These are phyloP conservation scores for Echinops telfairi DNA, from an alignment of 2,113 vertebrate species.

Conservation along the genomic window DNA sequence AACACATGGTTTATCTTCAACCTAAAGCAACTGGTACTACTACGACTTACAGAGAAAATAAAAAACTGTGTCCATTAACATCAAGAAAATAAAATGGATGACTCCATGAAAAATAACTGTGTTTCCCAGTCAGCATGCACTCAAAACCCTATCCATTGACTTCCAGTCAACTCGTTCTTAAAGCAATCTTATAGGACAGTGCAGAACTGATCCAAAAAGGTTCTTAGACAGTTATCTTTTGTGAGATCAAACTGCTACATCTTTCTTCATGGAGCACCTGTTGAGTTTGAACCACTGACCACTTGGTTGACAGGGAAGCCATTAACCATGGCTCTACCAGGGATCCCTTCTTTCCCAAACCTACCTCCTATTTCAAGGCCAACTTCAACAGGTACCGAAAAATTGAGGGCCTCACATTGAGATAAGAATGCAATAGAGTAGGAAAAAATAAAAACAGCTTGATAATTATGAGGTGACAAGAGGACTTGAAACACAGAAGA, in stretches of 20 bases:
- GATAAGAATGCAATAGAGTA: neutral
- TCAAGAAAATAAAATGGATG: neutral
- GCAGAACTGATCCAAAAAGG: no score
- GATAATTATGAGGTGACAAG: neutral
- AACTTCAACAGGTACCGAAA: neutral
- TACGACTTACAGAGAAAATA: neutral
- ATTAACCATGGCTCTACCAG: neutral
- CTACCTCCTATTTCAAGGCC: neutral
- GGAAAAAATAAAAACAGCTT: neutral
- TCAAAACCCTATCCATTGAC: no score
- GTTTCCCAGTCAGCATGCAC: neutral
- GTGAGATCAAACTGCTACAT: neutral
- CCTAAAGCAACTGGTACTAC: neutral
- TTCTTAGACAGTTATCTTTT: neutral
- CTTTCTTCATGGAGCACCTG: neutral
- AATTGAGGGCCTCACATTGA: neutral
- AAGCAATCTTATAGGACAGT: no score
- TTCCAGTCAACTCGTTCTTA: no score
- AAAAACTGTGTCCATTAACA: neutral
- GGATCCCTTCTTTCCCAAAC: neutral
- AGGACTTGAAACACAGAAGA: neutral
- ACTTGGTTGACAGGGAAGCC: neutral
- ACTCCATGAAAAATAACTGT: neutral
- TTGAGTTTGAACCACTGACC: neutral
- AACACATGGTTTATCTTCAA: neutral